These are phyloP conservation scores for Oscheius sp. DNA, from an alignment of 1,140 invertebrate genomes.

Conservation along the genomic window DNA sequence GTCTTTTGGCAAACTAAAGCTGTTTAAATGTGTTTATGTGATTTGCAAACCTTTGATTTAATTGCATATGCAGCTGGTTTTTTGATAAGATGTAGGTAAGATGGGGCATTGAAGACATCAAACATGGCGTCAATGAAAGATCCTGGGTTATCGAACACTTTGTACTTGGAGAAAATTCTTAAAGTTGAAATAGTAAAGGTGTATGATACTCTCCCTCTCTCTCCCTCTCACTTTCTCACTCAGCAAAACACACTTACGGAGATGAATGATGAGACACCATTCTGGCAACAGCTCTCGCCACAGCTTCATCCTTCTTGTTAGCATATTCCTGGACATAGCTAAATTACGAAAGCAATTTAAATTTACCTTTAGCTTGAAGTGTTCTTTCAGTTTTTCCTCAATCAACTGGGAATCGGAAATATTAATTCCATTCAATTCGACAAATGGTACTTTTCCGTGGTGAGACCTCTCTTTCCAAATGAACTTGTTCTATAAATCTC, in stretches of 20 bases:
- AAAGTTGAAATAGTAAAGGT: too few species aligned
- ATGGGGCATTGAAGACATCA: neutral
- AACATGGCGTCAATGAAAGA: neutral
- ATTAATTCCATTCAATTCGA: constrained; percentile 88
- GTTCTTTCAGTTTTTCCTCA: constrained; percentile 6
- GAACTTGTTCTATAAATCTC: neutral
- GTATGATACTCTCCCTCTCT: too few species aligned
- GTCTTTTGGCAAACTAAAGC: neutral
- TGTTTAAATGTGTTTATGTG: too few species aligned
- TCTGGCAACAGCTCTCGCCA: neutral
- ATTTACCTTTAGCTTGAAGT: constrained; percentile 66
- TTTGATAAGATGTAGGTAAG: too few species aligned
- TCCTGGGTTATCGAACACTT: neutral
- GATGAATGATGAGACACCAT: neutral
- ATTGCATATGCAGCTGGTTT: too few species aligned
- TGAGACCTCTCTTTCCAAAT: constrained; percentile 67
- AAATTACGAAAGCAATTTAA: neutral
- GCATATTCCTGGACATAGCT: neutral
- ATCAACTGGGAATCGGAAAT: constrained; percentile 74
- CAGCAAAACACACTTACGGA: neutral
- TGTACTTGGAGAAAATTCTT: neutral
- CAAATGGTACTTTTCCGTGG: constrained; percentile 83
- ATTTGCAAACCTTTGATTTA: too few species aligned
- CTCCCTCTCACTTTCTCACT: too few species aligned
- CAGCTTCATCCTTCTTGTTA: neutral